phyloP scores from a whole-genome alignment of 2,797 vertebrate species.

The Urocyon cinereoargenteus region DNA sequence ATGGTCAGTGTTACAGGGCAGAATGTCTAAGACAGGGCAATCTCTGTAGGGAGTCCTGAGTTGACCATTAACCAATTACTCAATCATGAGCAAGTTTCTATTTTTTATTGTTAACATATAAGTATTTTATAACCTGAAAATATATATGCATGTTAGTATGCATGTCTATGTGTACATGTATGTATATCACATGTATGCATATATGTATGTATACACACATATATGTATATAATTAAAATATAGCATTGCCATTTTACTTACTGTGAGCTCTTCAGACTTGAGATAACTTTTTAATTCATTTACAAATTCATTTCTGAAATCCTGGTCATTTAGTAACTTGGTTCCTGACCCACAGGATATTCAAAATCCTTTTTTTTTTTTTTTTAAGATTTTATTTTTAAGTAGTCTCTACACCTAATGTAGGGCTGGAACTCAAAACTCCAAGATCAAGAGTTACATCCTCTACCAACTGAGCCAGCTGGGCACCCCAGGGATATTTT shows the following conservation, averaged over 20 bases:
- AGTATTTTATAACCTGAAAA: neutral
- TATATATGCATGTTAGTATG: neutral
- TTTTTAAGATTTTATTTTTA: neutral
- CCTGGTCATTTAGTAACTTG: neutral
- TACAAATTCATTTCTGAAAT: neutral
- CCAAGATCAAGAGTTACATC: neutral
- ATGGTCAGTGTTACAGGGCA: neutral
- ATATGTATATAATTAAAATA: neutral
- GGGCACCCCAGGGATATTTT: neutral
- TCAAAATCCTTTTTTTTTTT: neutral
- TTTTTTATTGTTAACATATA: neutral
- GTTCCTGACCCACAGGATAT: neutral
- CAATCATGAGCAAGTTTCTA: neutral
- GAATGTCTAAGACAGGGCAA: neutral
- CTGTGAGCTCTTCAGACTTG: neutral
- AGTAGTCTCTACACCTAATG: neutral
- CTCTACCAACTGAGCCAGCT: neutral
- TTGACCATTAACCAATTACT: neutral
- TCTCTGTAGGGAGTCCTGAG: neutral
- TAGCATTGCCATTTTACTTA: neutral
- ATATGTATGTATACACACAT: accelerated
- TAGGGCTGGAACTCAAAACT: neutral
- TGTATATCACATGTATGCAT: neutral
- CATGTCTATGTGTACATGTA: neutral
- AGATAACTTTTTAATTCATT: neutral